Evolutionary conservation across 2,797 vertebrate species (phyloP).

Genomic region (Coreius guichenoti): DNA sequence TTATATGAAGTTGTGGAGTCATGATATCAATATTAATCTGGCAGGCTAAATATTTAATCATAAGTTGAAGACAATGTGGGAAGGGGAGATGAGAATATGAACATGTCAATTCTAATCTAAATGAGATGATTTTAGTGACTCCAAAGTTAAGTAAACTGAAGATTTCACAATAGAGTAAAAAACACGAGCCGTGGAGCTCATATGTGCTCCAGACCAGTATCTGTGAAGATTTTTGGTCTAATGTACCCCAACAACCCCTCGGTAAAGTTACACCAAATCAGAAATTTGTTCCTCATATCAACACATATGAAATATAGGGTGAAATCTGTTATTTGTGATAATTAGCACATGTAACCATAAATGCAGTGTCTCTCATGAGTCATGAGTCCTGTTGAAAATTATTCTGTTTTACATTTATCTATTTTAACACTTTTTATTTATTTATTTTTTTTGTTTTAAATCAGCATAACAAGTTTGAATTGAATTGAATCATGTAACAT

Average conservation of each 20-base stretch:
- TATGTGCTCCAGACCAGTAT: not conserved
- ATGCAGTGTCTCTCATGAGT: not conserved
- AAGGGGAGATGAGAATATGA: not conserved
- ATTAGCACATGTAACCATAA: not conserved
- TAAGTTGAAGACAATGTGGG: not conserved
- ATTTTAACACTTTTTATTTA: too few species aligned
- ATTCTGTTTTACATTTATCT: not conserved
- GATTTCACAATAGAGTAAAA: not conserved
- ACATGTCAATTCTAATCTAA: not conserved
- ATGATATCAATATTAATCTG: not conserved
- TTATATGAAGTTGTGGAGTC: not conserved
- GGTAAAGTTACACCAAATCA: not conserved
- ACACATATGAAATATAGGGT: not conserved
- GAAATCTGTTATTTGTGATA: not conserved
- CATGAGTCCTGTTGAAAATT: not conserved
- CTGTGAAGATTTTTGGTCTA: not conserved
- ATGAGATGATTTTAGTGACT: not conserved
- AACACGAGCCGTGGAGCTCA: not conserved
- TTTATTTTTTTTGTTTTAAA: too few species aligned
- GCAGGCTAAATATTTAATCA: not conserved
- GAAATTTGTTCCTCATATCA: not conserved
- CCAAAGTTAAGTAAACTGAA: not conserved
- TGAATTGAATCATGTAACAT: too few species aligned
- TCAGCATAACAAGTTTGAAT: too few species aligned
- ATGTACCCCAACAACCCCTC: not conserved